A percentile compares a stretch with the other conserved stretches of the same genome.
phyloP scores from a whole-genome alignment of 2,797 vertebrate genomes.

The Enteromius afrohamiltoni region DNA sequence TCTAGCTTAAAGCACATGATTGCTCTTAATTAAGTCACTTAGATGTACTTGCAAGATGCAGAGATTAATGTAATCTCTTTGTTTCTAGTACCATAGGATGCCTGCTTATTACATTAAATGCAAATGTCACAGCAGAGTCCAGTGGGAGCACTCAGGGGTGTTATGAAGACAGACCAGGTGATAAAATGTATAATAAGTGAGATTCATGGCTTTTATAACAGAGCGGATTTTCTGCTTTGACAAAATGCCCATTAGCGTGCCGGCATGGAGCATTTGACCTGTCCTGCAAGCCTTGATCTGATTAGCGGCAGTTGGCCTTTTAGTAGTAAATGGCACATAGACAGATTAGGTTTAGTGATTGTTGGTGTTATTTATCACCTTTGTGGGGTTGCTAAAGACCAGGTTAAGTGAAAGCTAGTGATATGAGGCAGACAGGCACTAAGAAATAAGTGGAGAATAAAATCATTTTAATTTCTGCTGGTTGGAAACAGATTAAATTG shows the following conservation, averaged over 20 bases:
- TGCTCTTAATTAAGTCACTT: not conserved
- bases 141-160: not conserved
- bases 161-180: slow-evolving; percentile 58
- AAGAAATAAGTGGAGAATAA: not conserved
- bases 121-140: not conserved
- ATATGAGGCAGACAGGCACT: not conserved
- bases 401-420: slow-evolving; percentile 9
- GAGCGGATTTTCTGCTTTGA: not conserved
- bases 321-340: slow-evolving; percentile 20
- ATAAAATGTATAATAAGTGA: slow-evolving; percentile 42
- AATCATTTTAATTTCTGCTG: not conserved
- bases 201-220: slow-evolving; percentile 36
- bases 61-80: not conserved
- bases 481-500: not conserved
- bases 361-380: slow-evolving; percentile 20
- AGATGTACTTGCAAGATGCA: not conserved
- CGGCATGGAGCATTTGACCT: slow-evolving; percentile 2
- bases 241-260: slow-evolving; percentile 5
- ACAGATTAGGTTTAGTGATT: slow-evolving; percentile 26
- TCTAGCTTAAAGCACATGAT: not conserved
- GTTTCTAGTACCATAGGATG: not conserved
- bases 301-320: slow-evolving; percentile 22
- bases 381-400: slow-evolving; percentile 1
- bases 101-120: slow-evolving; percentile 31
- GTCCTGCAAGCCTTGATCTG: not conserved